phyloP scores from a whole-genome alignment of 2,888 invertebrate genomes.

The Ormyrus pomaceus region DNA sequence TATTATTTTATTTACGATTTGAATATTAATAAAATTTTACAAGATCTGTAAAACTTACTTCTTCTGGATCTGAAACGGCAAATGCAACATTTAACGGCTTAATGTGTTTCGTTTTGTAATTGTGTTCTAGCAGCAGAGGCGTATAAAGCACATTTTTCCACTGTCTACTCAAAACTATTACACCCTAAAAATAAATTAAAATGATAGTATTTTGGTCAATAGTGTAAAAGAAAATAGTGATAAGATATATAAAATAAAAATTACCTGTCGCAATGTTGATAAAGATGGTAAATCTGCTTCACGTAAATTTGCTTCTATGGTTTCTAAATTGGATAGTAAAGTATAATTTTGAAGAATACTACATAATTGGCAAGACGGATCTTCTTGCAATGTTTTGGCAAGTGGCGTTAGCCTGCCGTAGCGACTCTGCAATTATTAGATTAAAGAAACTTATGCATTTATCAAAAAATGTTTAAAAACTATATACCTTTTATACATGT shows the following conservation, averaged over 20 bases:
- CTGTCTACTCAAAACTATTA: slow-evolving; percentile 96
- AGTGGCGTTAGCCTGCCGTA: slow-evolving; percentile 92
- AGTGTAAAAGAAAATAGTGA: too few relatives aligned
- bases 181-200: slow-evolving; percentile 80
- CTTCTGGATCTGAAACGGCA: slow-evolving; percentile 88
- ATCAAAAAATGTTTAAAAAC: too few relatives aligned
- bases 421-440: slow-evolving; percentile 82
- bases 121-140: slow-evolving; percentile 91
- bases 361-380: slow-evolving; percentile 96
- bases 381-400: slow-evolving; percentile 93
- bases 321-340: slow-evolving; percentile 84
- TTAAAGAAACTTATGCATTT: too few relatives aligned
- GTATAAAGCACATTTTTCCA: slow-evolving; percentile 98
- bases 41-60: slow-evolving; percentile 78
- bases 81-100: slow-evolving; percentile 93
- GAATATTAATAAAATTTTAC: slow-evolving; percentile 28
- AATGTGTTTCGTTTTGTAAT: slow-evolving; percentile 89
- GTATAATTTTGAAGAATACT: slow-evolving; percentile 91
- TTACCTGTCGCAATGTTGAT: slow-evolving; percentile 90
- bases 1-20: slow-evolving; percentile 49
- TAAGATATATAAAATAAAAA: background rate
- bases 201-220: too few relatives aligned
- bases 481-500: too few relatives aligned
- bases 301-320: slow-evolving; percentile 89
- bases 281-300: slow-evolving; percentile 91